Base-by-base conservation (phyloP, 53 echinoderm and acorn worm species). In the Holothuria scabra region DNA sequence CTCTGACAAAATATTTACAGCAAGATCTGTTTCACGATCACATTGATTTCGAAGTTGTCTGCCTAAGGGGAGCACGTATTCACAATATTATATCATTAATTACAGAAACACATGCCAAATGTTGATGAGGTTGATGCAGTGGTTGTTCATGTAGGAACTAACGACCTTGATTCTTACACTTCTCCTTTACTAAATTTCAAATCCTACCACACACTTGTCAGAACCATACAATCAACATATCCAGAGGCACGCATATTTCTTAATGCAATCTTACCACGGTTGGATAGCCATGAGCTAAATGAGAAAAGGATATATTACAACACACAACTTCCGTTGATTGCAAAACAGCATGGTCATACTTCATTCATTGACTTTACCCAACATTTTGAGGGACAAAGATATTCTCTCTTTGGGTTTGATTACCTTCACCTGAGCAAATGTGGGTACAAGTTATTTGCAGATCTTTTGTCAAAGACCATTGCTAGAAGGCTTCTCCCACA, bases 161-260 rank as follows among this genome's bases (percentile, higher is more conserved):
- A 69, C 18, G n/a, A 69, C 31, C 70, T 69, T 69, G 32, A 30
- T 30, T 13, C 70, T 5, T 35, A 32, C 32, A 69, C 70, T 22
- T 69, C 70, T 1, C 32, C 33, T 8, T 11, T 37, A 1, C 32
- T 34, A 8, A 26, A 69, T 37, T 69, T 69, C 34, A 69, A 69
- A 35, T 69, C 70, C 8, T 69, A 69, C 38, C 70, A 69, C 34
- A 69, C 21, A 2, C 70, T 69, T 22, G 31, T 69, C n/a, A 31
- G 38, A 30, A 31, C 32, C 9, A 29, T 37, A 32, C 70, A 69
- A 11, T 30, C 25, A 32, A 30, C 19, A 30, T 35, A 37, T 69
- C 70, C 70, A 30, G 10, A 29, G 8, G 31, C 38, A 37, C 38
- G 28, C 16, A 30, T 69, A 30, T 37, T 69, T 35, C 31, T 69